Conservation (phyloP, 2,888 invertebrate species). For the Drosophila tanythrix region DNA sequence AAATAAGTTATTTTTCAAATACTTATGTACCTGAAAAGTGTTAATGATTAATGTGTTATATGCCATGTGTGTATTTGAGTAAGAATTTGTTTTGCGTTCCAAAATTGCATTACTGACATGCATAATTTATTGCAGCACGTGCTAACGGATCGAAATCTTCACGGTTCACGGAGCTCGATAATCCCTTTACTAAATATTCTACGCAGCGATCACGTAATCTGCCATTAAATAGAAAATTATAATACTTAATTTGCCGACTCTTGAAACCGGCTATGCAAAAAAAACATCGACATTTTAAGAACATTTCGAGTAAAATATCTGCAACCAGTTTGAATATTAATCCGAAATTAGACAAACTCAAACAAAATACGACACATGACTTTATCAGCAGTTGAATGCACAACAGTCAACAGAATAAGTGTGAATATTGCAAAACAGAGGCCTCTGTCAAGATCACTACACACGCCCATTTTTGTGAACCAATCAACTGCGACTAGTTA, state of each 20-base stretch:
- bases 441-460: constrained; percentile 45
- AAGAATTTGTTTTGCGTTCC: neutral
- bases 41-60: no score
- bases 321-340: constrained; percentile 31
- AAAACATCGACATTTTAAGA: constrained; percentile 11
- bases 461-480: constrained; percentile 40
- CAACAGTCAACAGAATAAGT: neutral
- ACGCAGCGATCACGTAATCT: neutral
- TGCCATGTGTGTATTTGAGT: neutral
- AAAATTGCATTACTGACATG: neutral
- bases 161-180: constrained; percentile 1
- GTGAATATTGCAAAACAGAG: neutral
- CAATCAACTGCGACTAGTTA: constrained; percentile 26
- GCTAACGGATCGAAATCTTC: constrained; percentile 5
- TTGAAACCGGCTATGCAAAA: constrained; percentile 57
- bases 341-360: constrained; percentile 12
- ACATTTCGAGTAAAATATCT: constrained; percentile 1
- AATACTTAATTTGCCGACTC: constrained; percentile 35
- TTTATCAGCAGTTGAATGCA: constrained; percentile 8
- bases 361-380: neutral
- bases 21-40: neutral
- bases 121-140: neutral
- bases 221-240: constrained; percentile 26
- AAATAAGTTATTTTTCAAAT: neutral
- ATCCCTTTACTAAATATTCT: constrained; percentile 3